Evolutionary conservation across 2,888 invertebrate species (phyloP).

Genomic region (Ochlodes sylvanus): DNA sequence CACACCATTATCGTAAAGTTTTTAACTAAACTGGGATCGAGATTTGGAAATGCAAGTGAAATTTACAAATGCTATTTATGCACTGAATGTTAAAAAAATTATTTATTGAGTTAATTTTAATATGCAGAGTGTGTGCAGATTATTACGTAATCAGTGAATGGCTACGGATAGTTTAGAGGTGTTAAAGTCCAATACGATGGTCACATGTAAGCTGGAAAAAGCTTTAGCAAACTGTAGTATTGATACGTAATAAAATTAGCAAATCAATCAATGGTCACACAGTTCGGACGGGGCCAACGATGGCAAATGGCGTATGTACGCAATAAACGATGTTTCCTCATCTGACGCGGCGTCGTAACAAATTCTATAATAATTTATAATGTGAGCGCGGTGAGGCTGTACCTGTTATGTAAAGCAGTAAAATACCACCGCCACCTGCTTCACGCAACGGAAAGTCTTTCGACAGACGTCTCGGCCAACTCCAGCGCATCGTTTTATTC

Average conservation of each 20-base stretch:
- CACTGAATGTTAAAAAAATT: no score
- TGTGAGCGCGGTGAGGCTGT: constrained; percentile 13
- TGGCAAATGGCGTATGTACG: neutral
- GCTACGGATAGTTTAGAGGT: no score
- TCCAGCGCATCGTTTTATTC: neutral
- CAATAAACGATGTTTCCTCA: constrained; percentile 25
- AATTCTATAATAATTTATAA: constrained; percentile 28
- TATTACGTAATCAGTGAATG: no score
- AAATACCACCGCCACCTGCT: constrained; percentile 7
- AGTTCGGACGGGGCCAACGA: neutral
- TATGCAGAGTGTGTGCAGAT: no score
- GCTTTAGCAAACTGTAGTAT: no score
- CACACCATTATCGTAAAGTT: no score
- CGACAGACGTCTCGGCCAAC: neutral
- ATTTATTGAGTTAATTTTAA: no score
- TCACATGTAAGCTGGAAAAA: no score
- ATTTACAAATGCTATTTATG: no score
- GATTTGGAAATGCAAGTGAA: no score
- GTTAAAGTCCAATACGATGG: no score
- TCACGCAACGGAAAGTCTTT: constrained; percentile 9
- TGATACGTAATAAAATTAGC: neutral
- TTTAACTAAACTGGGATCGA: no score
- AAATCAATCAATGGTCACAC: neutral
- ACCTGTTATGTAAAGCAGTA: constrained; percentile 18
- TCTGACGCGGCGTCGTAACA: constrained; percentile 7